These are phyloP conservation scores for Panagrolaimus sp. DNA, from an alignment of 1,140 invertebrate genomes.

Conservation along the genomic window DNA sequence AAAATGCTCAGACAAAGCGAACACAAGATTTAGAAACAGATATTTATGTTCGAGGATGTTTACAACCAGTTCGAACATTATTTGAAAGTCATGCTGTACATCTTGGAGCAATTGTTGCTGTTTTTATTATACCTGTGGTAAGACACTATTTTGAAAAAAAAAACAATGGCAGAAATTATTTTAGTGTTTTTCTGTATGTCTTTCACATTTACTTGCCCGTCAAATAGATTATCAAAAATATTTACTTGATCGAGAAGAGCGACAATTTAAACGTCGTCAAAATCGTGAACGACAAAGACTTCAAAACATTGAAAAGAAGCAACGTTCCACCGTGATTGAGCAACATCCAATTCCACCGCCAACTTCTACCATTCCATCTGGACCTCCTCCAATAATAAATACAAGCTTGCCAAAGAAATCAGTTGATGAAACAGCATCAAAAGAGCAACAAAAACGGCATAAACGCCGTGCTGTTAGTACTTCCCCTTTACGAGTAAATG, in stretches of 20 bases:
- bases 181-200: conserved; percentile 51
- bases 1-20: conserved; percentile 55
- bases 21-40: conserved; percentile 52
- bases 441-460: conserved; percentile 19
- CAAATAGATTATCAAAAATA: conserved; percentile 58
- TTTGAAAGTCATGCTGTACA: conserved; percentile 54
- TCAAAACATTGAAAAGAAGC: conserved; percentile 16
- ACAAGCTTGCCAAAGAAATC: conserved; percentile 17
- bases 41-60: conserved; percentile 49
- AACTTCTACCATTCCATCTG: conserved; percentile 7
- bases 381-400: not conserved
- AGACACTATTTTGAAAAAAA: conserved; percentile 14
- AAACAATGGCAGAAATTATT: conserved; percentile 28
- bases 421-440: conserved; percentile 3
- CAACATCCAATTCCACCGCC: conserved; percentile 16
- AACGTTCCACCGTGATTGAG: not conserved
- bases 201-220: conserved; percentile 51
- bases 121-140: conserved; percentile 55
- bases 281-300: conserved; percentile 34
- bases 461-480: conserved; percentile 16
- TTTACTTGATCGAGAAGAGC: conserved; percentile 49
- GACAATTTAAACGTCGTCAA: conserved; percentile 45
- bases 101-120: conserved; percentile 47
- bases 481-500: conserved; percentile 17
- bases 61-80: conserved; percentile 45